Evolutionary conservation across 1,140 invertebrate genomes (phyloP).

Genomic region (Pemphigus obesinymphae): DNA sequence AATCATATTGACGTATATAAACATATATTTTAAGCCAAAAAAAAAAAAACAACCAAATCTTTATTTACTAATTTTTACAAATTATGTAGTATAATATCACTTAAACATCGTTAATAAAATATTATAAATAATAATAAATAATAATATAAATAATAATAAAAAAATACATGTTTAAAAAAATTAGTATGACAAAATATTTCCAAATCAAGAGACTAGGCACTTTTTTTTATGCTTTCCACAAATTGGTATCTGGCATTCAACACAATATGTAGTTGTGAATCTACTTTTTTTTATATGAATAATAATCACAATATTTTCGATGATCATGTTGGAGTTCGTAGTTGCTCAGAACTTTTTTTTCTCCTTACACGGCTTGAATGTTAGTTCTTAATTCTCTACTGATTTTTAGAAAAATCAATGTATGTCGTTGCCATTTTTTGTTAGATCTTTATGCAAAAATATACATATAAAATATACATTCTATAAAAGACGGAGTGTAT

Average conservation of each 20-base stretch:
- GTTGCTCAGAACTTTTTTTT: not conserved
- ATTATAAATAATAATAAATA: not conserved
- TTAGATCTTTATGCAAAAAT: not conserved
- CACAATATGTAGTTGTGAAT: constrained; percentile 42
- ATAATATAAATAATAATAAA: not conserved
- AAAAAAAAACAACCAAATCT: not conserved
- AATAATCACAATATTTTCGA: constrained; percentile 42
- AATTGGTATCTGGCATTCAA: constrained; percentile 15
- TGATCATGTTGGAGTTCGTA: constrained; percentile 4
- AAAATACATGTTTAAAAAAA: not conserved
- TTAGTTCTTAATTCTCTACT: constrained; percentile 5
- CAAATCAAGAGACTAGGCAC: constrained; percentile 13
- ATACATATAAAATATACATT: constrained; percentile 47
- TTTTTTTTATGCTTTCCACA: constrained; percentile 40
- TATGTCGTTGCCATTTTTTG: not conserved
- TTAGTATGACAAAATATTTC: not conserved
- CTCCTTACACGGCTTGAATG: not conserved
- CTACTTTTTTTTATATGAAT: constrained; percentile 41
- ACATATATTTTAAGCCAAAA: not conserved
- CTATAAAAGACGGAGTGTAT: constrained; percentile 49
- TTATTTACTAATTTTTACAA: not conserved
- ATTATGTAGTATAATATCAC: not conserved
- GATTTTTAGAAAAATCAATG: not conserved
- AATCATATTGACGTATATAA: not conserved
- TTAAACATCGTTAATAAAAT: no score